These are phyloP conservation scores for Gambusia holbrooki DNA, from an alignment of 2,113 vertebrate genomes.

Conservation along the genomic window DNA sequence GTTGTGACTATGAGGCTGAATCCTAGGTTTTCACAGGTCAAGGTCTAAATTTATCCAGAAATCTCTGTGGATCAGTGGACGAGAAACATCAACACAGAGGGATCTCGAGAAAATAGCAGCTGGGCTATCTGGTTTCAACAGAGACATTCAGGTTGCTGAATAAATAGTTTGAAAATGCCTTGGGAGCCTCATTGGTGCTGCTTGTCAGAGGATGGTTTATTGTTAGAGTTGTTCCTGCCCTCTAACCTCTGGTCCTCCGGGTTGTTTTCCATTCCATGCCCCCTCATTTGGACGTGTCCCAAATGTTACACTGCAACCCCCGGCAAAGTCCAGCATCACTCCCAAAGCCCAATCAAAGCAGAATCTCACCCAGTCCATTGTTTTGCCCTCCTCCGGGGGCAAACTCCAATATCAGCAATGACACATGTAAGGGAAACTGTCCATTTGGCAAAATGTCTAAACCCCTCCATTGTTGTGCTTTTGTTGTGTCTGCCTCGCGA, in stretches of 20 bases:
- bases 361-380: constrained; percentile 77
- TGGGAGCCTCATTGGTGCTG: not conserved
- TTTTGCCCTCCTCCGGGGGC: constrained; percentile 64
- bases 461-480: constrained; percentile 78
- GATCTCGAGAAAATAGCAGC: not conserved
- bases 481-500: constrained; percentile 75
- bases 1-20: not conserved
- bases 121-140: constrained; percentile 4
- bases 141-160: not conserved
- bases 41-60: constrained; percentile 16
- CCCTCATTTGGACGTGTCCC: constrained; percentile 26
- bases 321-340: constrained; percentile 43
- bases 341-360: constrained; percentile 79
- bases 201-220: constrained; percentile 5
- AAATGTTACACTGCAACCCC: constrained; percentile 36
- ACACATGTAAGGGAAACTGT: constrained; percentile 78
- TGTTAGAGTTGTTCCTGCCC: constrained; percentile 3
- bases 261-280: constrained; percentile 36
- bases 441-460: constrained; percentile 83
- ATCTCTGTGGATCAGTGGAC: constrained; percentile 8
- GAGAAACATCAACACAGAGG: constrained; percentile 5
- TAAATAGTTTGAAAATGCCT: not conserved
- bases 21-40: constrained; percentile 6
- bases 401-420: constrained; percentile 86
- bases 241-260: constrained; percentile 20